Conservation (phyloP, 2,113 vertebrate species). For the Gallinago undulata region DNA sequence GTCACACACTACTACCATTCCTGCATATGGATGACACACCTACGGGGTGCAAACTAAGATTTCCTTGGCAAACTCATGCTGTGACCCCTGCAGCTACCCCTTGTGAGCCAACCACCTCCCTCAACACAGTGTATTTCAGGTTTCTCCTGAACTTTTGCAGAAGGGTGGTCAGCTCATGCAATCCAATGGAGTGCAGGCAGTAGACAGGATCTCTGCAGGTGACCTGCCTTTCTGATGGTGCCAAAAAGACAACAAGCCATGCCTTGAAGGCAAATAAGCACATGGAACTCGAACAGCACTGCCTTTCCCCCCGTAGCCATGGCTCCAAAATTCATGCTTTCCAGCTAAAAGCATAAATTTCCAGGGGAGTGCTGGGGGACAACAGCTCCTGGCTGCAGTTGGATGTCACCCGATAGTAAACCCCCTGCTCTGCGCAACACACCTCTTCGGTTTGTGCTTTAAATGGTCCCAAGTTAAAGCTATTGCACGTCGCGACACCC, state of each 20-base stretch:
- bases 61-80: background rate
- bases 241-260: no score
- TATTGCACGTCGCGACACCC: no score
- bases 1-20: background rate
- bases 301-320: background rate
- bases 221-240: background rate
- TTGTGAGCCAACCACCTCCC: background rate
- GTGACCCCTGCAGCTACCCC: background rate
- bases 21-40: fast-evolving
- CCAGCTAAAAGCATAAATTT: background rate
- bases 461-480: background rate
- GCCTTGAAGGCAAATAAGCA: background rate
- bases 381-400: background rate
- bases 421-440: background rate
- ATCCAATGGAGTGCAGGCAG: fast-evolving
- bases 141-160: background rate
- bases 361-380: background rate
- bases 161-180: background rate
- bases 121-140: fast-evolving
- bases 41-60: no score
- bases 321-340: background rate
- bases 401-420: background rate
- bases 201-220: background rate
- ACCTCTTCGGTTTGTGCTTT: background rate
- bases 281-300: fast-evolving